Evolutionary conservation across 1,140 invertebrate genomes (phyloP), one percentile per base, ranked within the genome.

Genomic region (Orchestia grillus): DNA sequence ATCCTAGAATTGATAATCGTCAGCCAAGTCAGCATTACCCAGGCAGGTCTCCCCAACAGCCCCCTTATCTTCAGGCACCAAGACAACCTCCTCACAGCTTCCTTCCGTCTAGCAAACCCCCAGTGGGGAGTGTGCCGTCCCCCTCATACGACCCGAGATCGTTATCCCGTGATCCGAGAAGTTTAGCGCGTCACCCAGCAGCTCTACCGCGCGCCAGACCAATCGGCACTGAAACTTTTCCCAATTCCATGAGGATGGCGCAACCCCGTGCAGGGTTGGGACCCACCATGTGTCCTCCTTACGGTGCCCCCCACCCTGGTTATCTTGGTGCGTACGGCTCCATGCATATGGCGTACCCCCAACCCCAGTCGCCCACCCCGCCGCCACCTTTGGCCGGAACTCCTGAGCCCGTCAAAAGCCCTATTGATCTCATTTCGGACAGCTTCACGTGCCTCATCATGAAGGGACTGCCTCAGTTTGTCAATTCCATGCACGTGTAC

Each of bases 401-500:
- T 16, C 92, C 92, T 19, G 92, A 94, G 40, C 43, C 92, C 19
- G 43, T 94, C 43, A 94, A 94, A 47, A 94, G 43, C 44, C 92
- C 92, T 47, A n/a, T 44, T 45, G 44, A 94, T 94, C 44, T 94
- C 40, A 44, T 44, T 40, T 44, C 87, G 40, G 43, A 91, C 36
- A 44, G 44, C n/a, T 96, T 96, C 36, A 88, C 77, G 16, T 96
- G 95, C 88, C 44, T 96, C 45, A 96, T 96, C n/a, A 96, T 96
- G 96, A 88, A 96, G 88, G 96, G 96, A 0, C 53, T 96, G 45
- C 96, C 96, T 28, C 96, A 43, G n/a, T 96, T 91, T 53, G 77
- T 87, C 36, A 96, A 96, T 90, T 96, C 96, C 16, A 96, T 88
- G 87, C 96, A 96, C 87, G 90, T 96, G 28, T 96, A 96, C 43